Base-by-base conservation (phyloP, 37 sponge, comb jelly and placozoan species). In the Petrosia ficiformis region DNA sequence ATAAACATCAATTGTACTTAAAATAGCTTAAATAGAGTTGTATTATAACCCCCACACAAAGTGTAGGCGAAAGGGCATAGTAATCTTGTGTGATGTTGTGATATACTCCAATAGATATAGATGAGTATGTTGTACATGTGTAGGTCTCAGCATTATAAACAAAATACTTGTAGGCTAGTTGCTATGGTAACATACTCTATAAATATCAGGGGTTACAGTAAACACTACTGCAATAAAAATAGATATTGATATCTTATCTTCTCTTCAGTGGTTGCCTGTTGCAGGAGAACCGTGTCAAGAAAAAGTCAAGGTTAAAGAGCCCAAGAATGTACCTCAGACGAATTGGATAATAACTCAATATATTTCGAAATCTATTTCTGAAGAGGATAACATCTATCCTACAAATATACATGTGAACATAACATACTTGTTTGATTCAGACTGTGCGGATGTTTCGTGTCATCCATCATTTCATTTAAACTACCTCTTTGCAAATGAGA, bases 311-410 rank as follows among this genome's bases (percentile, higher is more conserved):
- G 65, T 75, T 32, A 35, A 37, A 56, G 76, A 71, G 25, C 33
- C 33, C 24, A 24, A 6, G n/a, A 39, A 40, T 19, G 31, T 29
- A 19, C 33, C 44, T 71, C 72, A 71, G 44, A 43, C 41, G 24
- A 71, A 71, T 30, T 71, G 72, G 72, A 22, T 71, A 31, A 42
- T 71, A 22, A 71, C 72, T 22, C 72, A 71, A 39, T 71, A 71
- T 29, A 71, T 71, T 14, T 43, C 48, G 28, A 61, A 11, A 5
- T 11, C 63, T 22, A 61, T 61, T 6, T 29, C 63, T 61, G 6
- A 24, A 5, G 28, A 11, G 63, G 6, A 26, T 29, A 61, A 26
- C 63, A 61, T 26, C 6, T 8, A 61, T 8, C 63, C 22, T 6
- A 22, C 26, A 5, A 61, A 5, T 26, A 61, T 61, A 11, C n/a